Percentiles rank a stretch among this genome's conserved stretches.
Conservation (phyloP, 2,113 vertebrate species). For the Oostethus manadensis region DNA sequence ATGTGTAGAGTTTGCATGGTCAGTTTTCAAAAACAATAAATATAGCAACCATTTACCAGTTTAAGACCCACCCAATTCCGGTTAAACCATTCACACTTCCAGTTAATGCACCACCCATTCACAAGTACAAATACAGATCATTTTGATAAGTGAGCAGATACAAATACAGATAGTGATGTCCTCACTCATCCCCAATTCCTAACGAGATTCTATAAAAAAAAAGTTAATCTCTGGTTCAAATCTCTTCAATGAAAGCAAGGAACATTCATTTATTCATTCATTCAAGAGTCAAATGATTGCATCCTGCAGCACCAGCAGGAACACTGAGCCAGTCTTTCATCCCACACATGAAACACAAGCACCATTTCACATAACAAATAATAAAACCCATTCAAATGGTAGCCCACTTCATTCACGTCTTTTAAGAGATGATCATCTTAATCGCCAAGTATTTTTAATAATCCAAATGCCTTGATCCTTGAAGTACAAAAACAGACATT, state of each 20-base stretch:
- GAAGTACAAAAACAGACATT: background rate
- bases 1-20: too few species aligned
- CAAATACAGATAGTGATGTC: too few species aligned
- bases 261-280: too few species aligned
- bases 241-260: background rate
- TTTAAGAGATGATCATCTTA: constrained; percentile 22
- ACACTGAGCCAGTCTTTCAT: constrained; percentile 14
- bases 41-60: too few species aligned
- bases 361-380: constrained; percentile 19
- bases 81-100: too few species aligned
- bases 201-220: background rate
- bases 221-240: constrained; percentile 17
- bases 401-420: constrained; percentile 6
- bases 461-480: too few species aligned
- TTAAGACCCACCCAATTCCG: too few species aligned
- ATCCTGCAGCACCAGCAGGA: constrained; percentile 4
- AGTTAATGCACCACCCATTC: too few species aligned
- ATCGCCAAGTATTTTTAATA: background rate
- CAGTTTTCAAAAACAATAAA: too few species aligned
- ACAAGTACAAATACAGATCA: too few species aligned
- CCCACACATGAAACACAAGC: constrained; percentile 7
- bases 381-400: constrained; percentile 37
- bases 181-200: too few species aligned
- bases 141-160: too few species aligned
- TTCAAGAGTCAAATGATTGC: constrained; percentile 19